Evolutionary conservation across 2,888 invertebrate genomes (phyloP).

Genomic region (Trichogramma evanescens): DNA sequence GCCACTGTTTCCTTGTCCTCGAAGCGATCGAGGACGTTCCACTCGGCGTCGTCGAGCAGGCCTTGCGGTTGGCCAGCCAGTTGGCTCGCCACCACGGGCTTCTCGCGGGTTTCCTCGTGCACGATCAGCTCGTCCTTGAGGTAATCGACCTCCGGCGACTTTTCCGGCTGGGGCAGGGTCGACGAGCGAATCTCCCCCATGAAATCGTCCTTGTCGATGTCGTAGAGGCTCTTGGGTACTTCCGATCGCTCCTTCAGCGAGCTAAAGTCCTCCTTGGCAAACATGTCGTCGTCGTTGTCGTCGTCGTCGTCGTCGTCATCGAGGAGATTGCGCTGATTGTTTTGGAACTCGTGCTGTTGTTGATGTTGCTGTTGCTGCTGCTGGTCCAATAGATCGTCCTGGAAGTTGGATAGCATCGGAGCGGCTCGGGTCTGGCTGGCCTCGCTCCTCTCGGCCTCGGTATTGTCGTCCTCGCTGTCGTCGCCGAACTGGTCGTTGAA

Average conservation of each 20-base stretch:
- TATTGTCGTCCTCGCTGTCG: conserved; percentile 12
- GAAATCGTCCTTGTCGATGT: conserved; percentile 12
- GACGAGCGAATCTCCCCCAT: conserved; percentile 28
- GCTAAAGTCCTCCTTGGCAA: conserved; percentile 7
- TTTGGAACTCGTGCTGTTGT: not conserved
- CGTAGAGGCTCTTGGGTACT: conserved; percentile 1
- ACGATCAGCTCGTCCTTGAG: conserved; percentile 26
- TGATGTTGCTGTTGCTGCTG: not conserved
- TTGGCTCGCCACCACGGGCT: conserved; percentile 12
- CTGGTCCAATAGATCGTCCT: not conserved
- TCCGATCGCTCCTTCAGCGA: not conserved
- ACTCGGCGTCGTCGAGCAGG: conserved; percentile 6
- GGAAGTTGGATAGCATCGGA: not conserved
- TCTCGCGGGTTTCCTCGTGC: conserved; percentile 21
- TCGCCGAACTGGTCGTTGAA: conserved; percentile 10
- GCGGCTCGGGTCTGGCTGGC: conserved; percentile 3
- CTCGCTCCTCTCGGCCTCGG: conserved; percentile 17
- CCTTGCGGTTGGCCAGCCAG: not conserved
- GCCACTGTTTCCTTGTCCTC: conserved; percentile 5
- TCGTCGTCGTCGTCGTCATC: not conserved
- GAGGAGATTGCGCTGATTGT: no score
- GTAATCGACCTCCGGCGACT: conserved; percentile 30
- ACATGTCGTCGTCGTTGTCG: conserved; percentile 12
- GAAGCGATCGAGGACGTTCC: conserved; percentile 11
- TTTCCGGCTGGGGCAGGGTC: conserved; percentile 30